A percentile compares a stretch with the other conserved stretches of the same genome.
These are phyloP conservation scores for Pantherophis vulpinus DNA, from an alignment of 2,797 vertebrate genomes.

Conservation along the genomic window DNA sequence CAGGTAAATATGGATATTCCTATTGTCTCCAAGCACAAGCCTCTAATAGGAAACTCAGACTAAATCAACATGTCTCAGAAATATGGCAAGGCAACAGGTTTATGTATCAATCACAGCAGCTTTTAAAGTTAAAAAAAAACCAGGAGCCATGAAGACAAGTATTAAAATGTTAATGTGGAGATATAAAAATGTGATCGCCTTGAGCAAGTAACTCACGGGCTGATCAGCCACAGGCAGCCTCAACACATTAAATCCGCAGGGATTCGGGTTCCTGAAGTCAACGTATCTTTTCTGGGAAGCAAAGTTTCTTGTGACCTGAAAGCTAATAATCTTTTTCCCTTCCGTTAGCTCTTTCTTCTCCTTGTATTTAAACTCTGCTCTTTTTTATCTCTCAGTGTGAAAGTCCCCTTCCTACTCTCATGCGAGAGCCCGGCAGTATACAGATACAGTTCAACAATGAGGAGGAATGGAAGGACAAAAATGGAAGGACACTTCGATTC, in stretches of 20 bases:
- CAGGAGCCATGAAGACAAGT: not conserved
- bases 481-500: too few species aligned
- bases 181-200: not conserved
- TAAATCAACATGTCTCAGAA: not conserved
- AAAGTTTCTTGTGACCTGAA: not conserved
- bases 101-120: not conserved
- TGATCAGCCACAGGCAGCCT: not conserved
- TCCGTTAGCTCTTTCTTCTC: not conserved
- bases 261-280: not conserved
- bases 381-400: not conserved
- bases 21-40: not conserved
- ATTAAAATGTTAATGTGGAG: not conserved
- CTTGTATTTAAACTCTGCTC: not conserved
- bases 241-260: not conserved
- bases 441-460: not conserved
- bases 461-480: not conserved
- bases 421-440: not conserved
- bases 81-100: not conserved
- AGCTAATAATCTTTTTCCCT: not conserved
- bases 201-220: not conserved
- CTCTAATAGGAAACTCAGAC: not conserved
- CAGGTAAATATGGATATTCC: not conserved
- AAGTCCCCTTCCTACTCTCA: not conserved
- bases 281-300: not conserved
- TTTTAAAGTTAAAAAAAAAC: not conserved